These are phyloP conservation scores for Lepidostoma basale DNA, from an alignment of 1,140 invertebrate genomes.

Conservation along the genomic window DNA sequence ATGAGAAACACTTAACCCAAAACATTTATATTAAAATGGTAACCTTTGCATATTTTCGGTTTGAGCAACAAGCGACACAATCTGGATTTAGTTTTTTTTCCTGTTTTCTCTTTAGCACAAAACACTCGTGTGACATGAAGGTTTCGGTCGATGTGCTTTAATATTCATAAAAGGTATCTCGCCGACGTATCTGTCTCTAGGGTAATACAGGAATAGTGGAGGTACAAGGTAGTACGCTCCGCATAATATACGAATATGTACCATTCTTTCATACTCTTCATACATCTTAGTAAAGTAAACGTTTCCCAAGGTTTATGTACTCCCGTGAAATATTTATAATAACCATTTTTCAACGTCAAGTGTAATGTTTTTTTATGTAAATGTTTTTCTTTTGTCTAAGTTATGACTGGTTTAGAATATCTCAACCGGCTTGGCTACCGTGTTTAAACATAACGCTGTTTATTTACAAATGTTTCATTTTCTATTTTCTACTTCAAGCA, in stretches of 20 bases:
- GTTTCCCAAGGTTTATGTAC: neutral
- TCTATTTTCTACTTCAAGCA: no score
- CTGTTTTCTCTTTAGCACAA: neutral
- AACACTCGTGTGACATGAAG: constrained; percentile 2
- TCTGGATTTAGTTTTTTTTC: neutral
- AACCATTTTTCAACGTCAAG: neutral
- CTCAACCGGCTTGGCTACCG: no score
- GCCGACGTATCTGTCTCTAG: constrained; percentile 4
- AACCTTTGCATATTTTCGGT: no score
- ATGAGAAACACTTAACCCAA: no score
- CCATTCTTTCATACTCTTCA: neutral
- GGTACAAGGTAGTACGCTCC: neutral
- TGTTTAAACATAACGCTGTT: no score
- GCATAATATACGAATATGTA: no score
- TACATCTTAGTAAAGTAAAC: neutral
- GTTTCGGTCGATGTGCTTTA: constrained; percentile 29
- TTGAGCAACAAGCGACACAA: no score
- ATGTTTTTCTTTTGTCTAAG: no score
- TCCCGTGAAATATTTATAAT: neutral
- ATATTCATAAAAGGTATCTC: constrained; percentile 36
- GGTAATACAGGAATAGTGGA: neutral
- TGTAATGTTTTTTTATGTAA: no score
- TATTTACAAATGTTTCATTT: no score
- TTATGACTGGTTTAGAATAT: no score
- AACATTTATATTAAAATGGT: no score